Evolutionary conservation across 2,888 invertebrate genomes (phyloP), one percentile per base, ranked within the genome.

Genomic region (Eupithecia subumbrata): DNA sequence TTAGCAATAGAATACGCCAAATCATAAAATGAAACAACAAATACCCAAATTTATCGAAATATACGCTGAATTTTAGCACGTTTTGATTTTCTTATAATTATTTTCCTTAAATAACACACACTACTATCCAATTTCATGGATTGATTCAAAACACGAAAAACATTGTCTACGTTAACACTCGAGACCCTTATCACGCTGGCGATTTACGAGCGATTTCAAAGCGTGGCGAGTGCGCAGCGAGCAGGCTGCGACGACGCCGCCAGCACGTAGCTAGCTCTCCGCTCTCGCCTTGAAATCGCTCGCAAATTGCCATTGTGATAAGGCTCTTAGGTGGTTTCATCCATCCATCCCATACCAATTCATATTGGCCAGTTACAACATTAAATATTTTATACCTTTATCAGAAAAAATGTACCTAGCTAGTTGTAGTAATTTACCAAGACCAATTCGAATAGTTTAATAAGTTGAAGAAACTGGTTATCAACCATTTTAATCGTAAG

Each of bases 51-150:
- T 76, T 69, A 72, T 71, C 40, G 18, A 73, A 74, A 74, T 68
- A 48, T 67, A 16, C 40, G 64, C n/a, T 45, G 30, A 56, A 71
- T 56, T 70, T 74, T 74, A 74, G 76, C 69, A 76, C 73, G 69
- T 73, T 73, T 74, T 16, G 68, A 43, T 76, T 74, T 34, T 69
- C 16, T 67, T 67, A 76, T 8, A 48, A 56, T 34, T 56, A 68
- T 25, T n/a, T n/a, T 68, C 25, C n/a, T 9, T 40, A 40, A 40
- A 22, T 72, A 18, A 71, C 18, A 40, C 64, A 48, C 52, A 18
- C 18, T 37, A 45, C 43, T n/a, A 45, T 64, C 48, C 73, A 73
- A 64, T 69, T 45, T 43, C 34, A 72, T 37, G 4, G 52, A 56
- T 0, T 66, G 45, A 9, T 66, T 66, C 34, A 34, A 37, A 64